phyloP scores from a whole-genome alignment of 1,140 invertebrate genomes.

The Drosophila kikkawai region DNA sequence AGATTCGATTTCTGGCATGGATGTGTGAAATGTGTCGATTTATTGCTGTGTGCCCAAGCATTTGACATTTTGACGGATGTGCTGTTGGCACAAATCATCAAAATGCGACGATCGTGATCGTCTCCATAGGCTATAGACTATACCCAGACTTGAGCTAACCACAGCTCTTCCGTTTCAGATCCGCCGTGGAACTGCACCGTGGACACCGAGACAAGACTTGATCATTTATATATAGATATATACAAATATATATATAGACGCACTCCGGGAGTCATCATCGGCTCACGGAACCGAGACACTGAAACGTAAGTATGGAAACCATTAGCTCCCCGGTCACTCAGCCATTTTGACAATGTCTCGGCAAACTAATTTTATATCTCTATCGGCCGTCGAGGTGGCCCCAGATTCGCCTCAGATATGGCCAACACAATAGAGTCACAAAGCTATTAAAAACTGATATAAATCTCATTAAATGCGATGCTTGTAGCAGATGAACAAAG shows the following conservation, averaged over 20 bases:
- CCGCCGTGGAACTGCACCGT: slow-evolving; percentile 17
- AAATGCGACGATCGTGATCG: slow-evolving; percentile 30
- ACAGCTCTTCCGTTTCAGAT: slow-evolving; percentile 15
- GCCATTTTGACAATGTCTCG: slow-evolving; percentile 65
- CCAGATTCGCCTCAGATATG: slow-evolving; percentile 56
- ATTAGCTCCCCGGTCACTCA: slow-evolving; percentile 35
- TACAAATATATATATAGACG: not conserved
- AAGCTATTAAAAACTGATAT: slow-evolving; percentile 83
- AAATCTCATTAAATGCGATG: slow-evolving; percentile 82
- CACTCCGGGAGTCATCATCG: slow-evolving; percentile 19
- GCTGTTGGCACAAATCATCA: slow-evolving; percentile 30
- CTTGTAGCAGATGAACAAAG: slow-evolving; percentile 79
- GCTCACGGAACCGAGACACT: not conserved
- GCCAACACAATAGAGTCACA: slow-evolving; percentile 73
- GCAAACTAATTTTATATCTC: slow-evolving; percentile 69
- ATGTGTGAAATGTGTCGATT: slow-evolving; percentile 44
- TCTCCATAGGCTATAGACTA: slow-evolving; percentile 3
- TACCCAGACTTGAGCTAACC: not conserved
- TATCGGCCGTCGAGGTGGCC: slow-evolving; percentile 45
- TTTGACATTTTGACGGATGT: slow-evolving; percentile 44
- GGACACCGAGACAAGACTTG: slow-evolving; percentile 25
- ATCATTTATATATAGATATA: slow-evolving; percentile 4
- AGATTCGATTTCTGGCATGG: slow-evolving; percentile 25
- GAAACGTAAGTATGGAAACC: slow-evolving; percentile 36
- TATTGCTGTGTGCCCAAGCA: slow-evolving; percentile 34